Percentiles rank a stretch among this genome's conserved stretches.
Evolutionary conservation across 2,888 invertebrate species (phyloP).

Genomic region (Isoperla grammatica): DNA sequence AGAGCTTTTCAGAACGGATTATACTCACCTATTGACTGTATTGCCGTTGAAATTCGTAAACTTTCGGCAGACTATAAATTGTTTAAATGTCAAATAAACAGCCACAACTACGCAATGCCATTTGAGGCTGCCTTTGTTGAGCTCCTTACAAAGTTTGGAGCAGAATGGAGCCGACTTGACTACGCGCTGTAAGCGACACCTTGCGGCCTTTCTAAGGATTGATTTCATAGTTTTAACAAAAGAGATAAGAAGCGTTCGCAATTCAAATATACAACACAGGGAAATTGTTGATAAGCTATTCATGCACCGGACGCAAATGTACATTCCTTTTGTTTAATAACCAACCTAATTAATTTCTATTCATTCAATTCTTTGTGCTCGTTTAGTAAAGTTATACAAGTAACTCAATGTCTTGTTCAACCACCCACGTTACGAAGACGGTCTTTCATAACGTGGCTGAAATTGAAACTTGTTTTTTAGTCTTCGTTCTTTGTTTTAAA

Average conservation of each 20-base stretch:
- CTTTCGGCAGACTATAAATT: constrained; percentile 11
- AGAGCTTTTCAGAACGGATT: too few relatives aligned
- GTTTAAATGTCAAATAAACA: constrained; percentile 14
- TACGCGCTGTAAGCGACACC: constrained; percentile 2
- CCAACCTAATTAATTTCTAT: constrained; percentile 11
- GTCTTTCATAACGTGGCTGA: too few relatives aligned
- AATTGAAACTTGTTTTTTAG: too few relatives aligned
- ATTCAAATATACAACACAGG: constrained; percentile 7
- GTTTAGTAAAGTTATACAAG: constrained; percentile 3
- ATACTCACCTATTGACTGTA: constrained; percentile 7
- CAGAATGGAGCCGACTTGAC: constrained; percentile 9
- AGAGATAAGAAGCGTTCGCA: constrained; percentile 14
- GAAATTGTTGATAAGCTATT: constrained; percentile 15
- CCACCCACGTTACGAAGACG: neutral
- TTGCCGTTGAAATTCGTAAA: constrained; percentile 8
- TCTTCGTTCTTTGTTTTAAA: too few relatives aligned
- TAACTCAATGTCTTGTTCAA: constrained; percentile 5
- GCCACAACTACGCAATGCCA: constrained; percentile 10
- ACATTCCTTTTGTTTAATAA: constrained; percentile 2
- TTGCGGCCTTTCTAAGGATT: constrained; percentile 16
- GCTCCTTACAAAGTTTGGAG: neutral
- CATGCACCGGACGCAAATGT: constrained; percentile 3
- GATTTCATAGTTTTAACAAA: constrained; percentile 16
- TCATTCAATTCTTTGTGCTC: constrained; percentile 9
- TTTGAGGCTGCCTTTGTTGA: constrained; percentile 6